These are phyloP conservation scores for Chloroclystis v-ata DNA, from an alignment of 2,888 invertebrate species.

Conservation along the genomic window DNA sequence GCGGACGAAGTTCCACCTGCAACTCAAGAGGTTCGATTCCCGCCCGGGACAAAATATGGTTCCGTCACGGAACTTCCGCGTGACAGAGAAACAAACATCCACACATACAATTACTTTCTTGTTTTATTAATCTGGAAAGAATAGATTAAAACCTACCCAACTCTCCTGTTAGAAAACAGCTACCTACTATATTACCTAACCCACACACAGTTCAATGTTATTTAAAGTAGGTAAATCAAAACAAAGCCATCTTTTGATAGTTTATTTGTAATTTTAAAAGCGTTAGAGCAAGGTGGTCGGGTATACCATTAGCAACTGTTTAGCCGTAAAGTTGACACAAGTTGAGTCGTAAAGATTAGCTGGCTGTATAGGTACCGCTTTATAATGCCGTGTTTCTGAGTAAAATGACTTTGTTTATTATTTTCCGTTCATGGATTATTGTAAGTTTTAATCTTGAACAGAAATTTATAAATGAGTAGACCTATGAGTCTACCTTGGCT, in stretches of 20 bases:
- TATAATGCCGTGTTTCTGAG: conserved; percentile 13
- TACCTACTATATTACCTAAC: no score
- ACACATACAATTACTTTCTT: no score
- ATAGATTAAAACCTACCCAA: no score
- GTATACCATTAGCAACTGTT: conserved; percentile 55
- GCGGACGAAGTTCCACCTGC: no score
- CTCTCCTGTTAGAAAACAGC: no score
- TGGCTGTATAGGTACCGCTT: conserved; percentile 15
- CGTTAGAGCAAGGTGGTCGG: conserved; percentile 38
- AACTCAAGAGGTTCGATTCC: no score
- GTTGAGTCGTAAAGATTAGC: conserved; percentile 54
- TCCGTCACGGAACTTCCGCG: no score
- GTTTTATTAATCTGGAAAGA: no score
- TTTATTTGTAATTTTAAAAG: conserved; percentile 50
- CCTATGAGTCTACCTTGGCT: not conserved
- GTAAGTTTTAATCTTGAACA: not conserved
- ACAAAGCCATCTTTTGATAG: conserved; percentile 11
- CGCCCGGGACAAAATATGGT: no score
- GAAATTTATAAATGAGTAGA: no score
- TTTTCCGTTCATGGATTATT: not conserved
- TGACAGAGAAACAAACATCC: no score
- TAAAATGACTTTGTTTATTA: conserved; percentile 2
- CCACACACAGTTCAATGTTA: not conserved
- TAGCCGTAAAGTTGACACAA: conserved; percentile 57
- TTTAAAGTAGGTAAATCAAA: conserved; percentile 1